A percentile compares a stretch with the other conserved stretches of the same genome.
Evolutionary conservation across 1,140 invertebrate species (phyloP).

Genomic region (Drosophila melanogaster): Release_6_plus_ISO1_MT NT_033779.5:2251001-2251500

Average conservation of each 20-base stretch:
- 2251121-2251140: not conserved
- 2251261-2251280: not conserved
- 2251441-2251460: too few species aligned
- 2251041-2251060: not conserved
- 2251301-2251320: too few species aligned
- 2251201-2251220: not conserved
- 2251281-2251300: not conserved
- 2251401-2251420: too few species aligned
- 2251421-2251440: too few species aligned
- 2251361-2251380: not conserved
- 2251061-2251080: not conserved
- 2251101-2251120: slow-evolving; percentile 9
- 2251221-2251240: not conserved
- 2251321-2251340: not conserved
- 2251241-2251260: slow-evolving; percentile 9
- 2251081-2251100: slow-evolving; percentile 16
- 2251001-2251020: not conserved
- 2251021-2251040: not conserved
- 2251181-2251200: slow-evolving; percentile 9
- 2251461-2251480: not conserved
- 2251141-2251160: not conserved
- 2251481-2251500: not conserved
- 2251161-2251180: slow-evolving; percentile 6
- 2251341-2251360: too few species aligned
- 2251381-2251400: not conserved